phyloP scores from a whole-genome alignment of 2,888 invertebrate species.

The Sesia apiformis region DNA sequence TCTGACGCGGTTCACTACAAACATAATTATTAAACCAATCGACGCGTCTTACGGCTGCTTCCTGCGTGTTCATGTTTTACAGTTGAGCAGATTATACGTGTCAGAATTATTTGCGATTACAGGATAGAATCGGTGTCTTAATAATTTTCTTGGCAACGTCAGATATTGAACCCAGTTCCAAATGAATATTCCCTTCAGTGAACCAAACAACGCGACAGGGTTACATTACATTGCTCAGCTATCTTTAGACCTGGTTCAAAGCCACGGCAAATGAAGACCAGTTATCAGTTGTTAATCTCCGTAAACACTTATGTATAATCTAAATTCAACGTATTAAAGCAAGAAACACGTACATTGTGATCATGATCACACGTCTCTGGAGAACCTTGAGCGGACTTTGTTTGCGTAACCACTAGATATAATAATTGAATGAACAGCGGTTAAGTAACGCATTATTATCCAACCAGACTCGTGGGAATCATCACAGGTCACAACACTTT shows the following conservation, averaged over 20 bases:
- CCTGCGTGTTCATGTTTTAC: too few species aligned
- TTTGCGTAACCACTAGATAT: constrained; percentile 41
- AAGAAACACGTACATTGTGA: constrained; percentile 20
- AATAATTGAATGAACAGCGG: constrained; percentile 35
- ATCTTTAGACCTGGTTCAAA: not conserved
- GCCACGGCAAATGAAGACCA: not conserved
- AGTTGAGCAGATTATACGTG: too few species aligned
- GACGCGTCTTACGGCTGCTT: too few species aligned
- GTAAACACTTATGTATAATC: not conserved
- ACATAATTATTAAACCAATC: too few species aligned
- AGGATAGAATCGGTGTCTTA: too few species aligned
- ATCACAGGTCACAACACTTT: constrained; percentile 14
- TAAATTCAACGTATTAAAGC: constrained; percentile 3
- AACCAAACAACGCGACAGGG: too few species aligned
- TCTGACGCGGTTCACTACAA: too few species aligned
- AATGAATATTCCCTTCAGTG: too few species aligned
- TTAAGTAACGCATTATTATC: constrained; percentile 64
- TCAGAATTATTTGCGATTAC: too few species aligned
- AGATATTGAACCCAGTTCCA: too few species aligned
- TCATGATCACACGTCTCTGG: constrained; percentile 20
- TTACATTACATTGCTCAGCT: not conserved
- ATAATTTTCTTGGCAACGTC: too few species aligned
- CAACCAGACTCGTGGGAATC: constrained; percentile 57
- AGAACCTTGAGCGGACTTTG: constrained; percentile 36
- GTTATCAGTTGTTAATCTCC: not conserved